These are phyloP conservation scores for Euzophera pinguis DNA, from an alignment of 2,888 invertebrate species.

Conservation along the genomic window DNA sequence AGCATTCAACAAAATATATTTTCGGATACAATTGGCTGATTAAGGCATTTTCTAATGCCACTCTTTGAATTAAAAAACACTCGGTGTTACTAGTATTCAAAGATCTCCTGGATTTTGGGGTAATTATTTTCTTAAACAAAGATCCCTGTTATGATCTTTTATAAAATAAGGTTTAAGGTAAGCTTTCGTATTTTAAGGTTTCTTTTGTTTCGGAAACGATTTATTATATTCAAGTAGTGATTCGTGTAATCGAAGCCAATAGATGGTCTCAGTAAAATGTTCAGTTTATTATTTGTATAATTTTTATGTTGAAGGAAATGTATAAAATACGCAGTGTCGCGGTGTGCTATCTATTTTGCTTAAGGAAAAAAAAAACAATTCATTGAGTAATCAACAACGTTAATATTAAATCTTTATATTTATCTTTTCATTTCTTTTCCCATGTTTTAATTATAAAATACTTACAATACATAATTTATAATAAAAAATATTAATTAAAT, in stretches of 20 bases:
- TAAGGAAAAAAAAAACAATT: no score
- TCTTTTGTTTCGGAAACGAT: not conserved
- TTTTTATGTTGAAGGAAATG: no score
- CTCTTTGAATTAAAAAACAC: not conserved
- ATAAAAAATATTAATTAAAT: no score
- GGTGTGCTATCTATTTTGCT: no score
- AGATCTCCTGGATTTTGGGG: not conserved
- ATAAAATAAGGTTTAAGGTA: not conserved
- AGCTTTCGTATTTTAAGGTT: not conserved
- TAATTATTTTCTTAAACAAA: not conserved
- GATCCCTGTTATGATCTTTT: not conserved
- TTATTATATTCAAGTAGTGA: not conserved
- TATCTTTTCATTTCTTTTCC: no score
- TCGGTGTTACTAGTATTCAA: conserved; percentile 6
- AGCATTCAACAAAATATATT: not conserved
- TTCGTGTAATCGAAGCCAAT: not conserved
- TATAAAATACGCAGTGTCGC: no score
- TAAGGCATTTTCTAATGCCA: conserved; percentile 3
- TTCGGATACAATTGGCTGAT: conserved; percentile 9
- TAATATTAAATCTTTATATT: no score
- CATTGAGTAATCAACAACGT: no score
- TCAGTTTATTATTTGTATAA: no score
- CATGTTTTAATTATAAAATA: no score
- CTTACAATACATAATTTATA: no score
- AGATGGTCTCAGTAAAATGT: no score